These are phyloP conservation scores for Drosophila cracens DNA, from an alignment of 2,888 invertebrate genomes.

Conservation along the genomic window DNA sequence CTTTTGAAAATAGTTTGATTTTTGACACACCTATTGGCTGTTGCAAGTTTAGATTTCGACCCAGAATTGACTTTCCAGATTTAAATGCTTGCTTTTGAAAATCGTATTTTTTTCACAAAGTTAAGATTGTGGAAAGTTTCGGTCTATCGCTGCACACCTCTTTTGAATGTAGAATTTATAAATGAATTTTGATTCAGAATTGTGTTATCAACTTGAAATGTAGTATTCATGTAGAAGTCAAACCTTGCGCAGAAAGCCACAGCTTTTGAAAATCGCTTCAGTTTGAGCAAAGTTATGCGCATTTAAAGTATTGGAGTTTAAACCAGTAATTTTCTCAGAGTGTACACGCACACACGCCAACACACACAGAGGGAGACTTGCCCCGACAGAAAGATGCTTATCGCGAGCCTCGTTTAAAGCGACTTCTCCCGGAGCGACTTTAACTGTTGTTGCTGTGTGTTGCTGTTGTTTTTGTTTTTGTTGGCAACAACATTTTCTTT, in stretches of 20 bases:
- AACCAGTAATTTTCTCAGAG: neutral
- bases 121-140: too few species aligned
- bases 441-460: slow-evolving; percentile 34
- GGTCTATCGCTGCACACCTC: fast-evolving
- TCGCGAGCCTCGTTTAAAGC: slow-evolving; percentile 42
- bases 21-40: too few species aligned
- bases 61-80: neutral
- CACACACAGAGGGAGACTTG: slow-evolving; percentile 21
- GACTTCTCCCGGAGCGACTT: slow-evolving; percentile 27
- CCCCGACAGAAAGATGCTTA: slow-evolving; percentile 53
- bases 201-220: neutral
- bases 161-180: neutral
- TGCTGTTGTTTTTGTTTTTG: slow-evolving; percentile 40
- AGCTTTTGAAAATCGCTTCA: neutral
- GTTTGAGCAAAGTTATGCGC: neutral
- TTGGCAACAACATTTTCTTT: slow-evolving; percentile 76
- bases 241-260: neutral
- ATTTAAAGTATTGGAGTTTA: neutral
- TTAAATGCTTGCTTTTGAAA: too few species aligned
- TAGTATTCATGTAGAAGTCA: neutral
- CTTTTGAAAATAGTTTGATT: too few species aligned
- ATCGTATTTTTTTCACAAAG: too few species aligned
- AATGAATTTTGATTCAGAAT: neutral
- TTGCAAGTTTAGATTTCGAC: neutral
- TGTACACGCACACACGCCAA: slow-evolving; percentile 21